Base-by-base conservation (phyloP, 2,888 invertebrate species). In the Hirudinaria manillensis region DNA sequence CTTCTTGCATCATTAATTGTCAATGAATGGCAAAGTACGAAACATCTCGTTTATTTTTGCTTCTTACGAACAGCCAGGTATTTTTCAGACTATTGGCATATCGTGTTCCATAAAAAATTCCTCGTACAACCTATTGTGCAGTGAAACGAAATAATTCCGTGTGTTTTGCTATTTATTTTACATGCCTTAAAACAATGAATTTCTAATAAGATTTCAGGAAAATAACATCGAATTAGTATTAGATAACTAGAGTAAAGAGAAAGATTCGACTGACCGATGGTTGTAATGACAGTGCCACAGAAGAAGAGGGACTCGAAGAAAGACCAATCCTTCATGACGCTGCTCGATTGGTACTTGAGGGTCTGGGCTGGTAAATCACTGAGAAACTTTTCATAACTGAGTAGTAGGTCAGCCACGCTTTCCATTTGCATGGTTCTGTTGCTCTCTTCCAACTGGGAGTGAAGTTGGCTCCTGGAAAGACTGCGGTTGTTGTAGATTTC, bases 291-390 rank as follows among this genome's bases (percentile, higher is more conserved):
- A 1, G 87, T 86, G 24, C 85, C 85, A 36, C 85, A 85, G 80
- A 84, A 87, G 79, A 86, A 84, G 32, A 87, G 77, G n/a, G 86
- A 83, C 53, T 84, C 84, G 81, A 82, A 84, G 77, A 82, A 82
- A 72, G 79, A 82, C 86, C 85, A 86, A 65, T 82, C 81, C 4
- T 78, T 72, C 24, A 75, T 91, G 2, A 93, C 93, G 78, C 93
- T 92, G 83, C 92, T 92, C 0, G 91, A 90, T 34, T 90, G 91
- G 77, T 93, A 89, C 0, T 93, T 93, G 32, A 92, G 90, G 83
- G 93, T 92, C 81, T 92, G 92, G 0, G 93, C 92, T 1, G 73
- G 73, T 65, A 73, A 24, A 0, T 89, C 89, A 81, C 93, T 91
- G 51, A 95, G 86, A 82, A 93, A 92, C 78, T 92, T 90, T 84